Evolutionary conservation across 1,140 invertebrate species (phyloP), one percentile per base, ranked within the genome.

Genomic region (Propsilocerus akamusi): DNA sequence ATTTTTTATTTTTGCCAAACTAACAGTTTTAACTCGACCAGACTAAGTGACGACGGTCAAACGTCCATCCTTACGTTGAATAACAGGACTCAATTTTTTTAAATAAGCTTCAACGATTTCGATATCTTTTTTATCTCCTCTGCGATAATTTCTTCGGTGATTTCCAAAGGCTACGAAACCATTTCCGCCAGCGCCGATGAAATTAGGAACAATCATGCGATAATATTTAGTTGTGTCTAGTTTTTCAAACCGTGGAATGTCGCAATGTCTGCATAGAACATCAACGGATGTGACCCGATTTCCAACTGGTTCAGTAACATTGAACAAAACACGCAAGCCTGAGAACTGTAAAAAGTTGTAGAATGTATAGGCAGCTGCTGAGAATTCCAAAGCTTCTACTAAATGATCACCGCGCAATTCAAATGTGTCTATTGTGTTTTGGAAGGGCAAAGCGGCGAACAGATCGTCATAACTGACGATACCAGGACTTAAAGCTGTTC

Each of bases 121-220:
- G 20, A 63, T 50, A 48, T 63, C 61, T n/a, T n/a, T 25, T 26
- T 25, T 57, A 58, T 52, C 50, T 62, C 61, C 58, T 54, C 4
- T 55, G n/a, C 34, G 34, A 20, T 20, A 8, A 48, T 64, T 55
- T 0, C 51, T 56, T 41, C 53, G 57, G 49, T 64, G 53, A 10
- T 59, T 55, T 48, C 48, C 51, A 5, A 65, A 50, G 54, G 74
- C 70, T 34, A 61, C 58, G 55, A 62, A 73, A 0, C 76, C 77
- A 55, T 85, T 81, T 12, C 83, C 83, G 7, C 81, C 82, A 2
- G 66, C 61, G 2, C 75, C 68, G 7, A 86, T 60, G 56, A 79
- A 87, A 48, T 70, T 71, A 26, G 71, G 67, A 25, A 77, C 66
- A 3, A 76, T 65, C 1, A 86, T 59, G 10, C 71, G 68, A 61